These are phyloP conservation scores for Apis mellifera DNA, from an alignment of 1,140 invertebrate species.

Conservation along the genomic window DNA sequence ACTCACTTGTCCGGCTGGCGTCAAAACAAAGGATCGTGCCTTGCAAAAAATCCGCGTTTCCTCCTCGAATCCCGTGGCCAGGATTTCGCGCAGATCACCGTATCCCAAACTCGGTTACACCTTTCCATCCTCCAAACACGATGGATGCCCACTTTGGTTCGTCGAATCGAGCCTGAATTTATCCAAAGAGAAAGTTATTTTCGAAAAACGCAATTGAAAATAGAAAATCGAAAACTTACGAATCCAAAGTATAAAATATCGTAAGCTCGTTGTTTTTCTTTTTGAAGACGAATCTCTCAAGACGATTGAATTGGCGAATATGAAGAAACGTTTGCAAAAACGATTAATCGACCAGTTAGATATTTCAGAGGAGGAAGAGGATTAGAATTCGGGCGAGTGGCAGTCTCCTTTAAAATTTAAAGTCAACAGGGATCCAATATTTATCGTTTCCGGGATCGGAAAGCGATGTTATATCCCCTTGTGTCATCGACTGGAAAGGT, in stretches of 20 bases:
- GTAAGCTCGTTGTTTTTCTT: too few species aligned
- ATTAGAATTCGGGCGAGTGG: too few species aligned
- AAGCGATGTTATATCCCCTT: slow-evolving; percentile 24
- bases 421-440: background rate
- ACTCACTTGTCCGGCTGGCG: slow-evolving; percentile 67
- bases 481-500: slow-evolving; percentile 53
- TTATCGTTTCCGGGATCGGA: slow-evolving; percentile 37
- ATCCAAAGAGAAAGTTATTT: too few species aligned
- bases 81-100: slow-evolving; percentile 44
- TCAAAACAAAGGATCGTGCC: slow-evolving; percentile 68
- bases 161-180: background rate
- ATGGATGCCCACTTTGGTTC: background rate
- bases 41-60: slow-evolving; percentile 46
- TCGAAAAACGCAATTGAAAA: too few species aligned
- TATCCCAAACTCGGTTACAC: background rate
- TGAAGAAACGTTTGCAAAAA: too few species aligned
- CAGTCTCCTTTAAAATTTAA: background rate
- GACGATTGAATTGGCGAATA: too few species aligned
- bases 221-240: too few species aligned
- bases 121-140: slow-evolving; percentile 1
- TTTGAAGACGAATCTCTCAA: too few species aligned
- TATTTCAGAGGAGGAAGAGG: too few species aligned
- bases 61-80: background rate
- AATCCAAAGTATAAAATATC: too few species aligned
- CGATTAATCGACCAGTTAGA: too few species aligned